Conservation (phyloP, 2,113 vertebrate genomes). For the Copsychus sechellarum region DNA sequence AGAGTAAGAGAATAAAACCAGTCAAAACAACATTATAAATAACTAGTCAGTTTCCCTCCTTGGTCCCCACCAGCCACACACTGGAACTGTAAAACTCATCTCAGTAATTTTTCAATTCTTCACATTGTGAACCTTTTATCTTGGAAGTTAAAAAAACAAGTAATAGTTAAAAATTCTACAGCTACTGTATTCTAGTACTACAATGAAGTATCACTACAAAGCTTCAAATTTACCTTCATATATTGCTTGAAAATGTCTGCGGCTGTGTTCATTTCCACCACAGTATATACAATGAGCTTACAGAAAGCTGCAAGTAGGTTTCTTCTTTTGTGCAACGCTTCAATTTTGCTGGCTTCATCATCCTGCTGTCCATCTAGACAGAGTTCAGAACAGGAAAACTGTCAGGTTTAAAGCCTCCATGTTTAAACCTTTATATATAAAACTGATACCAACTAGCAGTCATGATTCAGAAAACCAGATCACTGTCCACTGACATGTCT, state of each 20-base stretch:
- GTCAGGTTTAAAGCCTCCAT: background rate
- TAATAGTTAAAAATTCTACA: background rate
- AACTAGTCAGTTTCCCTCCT: background rate
- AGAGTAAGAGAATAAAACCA: background rate
- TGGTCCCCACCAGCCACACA: background rate
- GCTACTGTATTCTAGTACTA: background rate
- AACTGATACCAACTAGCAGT: background rate
- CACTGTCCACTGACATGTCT: background rate
- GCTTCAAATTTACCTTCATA: slow-evolving; percentile 86
- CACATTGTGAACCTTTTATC: background rate
- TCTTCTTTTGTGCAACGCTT: slow-evolving; percentile 97
- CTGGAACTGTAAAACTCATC: background rate
- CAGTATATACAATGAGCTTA: slow-evolving; percentile 98
- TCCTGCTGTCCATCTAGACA: slow-evolving; percentile 94
- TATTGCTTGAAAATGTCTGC: slow-evolving; percentile 99
- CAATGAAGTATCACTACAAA: background rate
- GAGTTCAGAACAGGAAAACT: background rate
- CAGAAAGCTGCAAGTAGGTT: slow-evolving; percentile 97
- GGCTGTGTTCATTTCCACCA: slow-evolving; percentile 97
- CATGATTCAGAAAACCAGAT: background rate
- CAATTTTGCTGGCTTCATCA: slow-evolving; percentile 97
- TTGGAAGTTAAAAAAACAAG: background rate
- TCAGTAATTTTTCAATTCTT: background rate
- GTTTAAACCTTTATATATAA: background rate
- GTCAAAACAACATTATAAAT: background rate